A percentile compares a stretch with the other conserved stretches of the same genome.
Evolutionary conservation across 2,113 vertebrate genomes (phyloP).

Genomic region (Centropristis striata): DNA sequence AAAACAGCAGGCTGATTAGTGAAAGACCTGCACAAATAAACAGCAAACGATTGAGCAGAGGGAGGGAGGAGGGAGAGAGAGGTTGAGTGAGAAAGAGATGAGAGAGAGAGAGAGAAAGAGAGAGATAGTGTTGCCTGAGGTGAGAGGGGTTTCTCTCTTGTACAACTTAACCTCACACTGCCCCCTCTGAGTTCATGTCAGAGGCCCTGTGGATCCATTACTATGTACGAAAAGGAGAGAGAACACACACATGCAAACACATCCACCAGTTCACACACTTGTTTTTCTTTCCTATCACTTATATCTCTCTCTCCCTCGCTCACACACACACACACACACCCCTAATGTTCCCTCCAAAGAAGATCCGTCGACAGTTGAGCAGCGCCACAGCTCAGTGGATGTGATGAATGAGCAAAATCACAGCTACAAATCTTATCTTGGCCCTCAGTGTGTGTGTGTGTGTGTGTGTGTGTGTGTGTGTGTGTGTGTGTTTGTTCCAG

Average conservation of each 20-base stretch:
- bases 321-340: conserved; percentile 7
- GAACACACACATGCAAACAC: conserved; percentile 6
- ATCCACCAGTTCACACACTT: conserved; percentile 23
- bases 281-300: conserved; percentile 33
- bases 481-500: conserved; percentile 36
- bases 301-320: background rate
- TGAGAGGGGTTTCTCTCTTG: conserved; percentile 32
- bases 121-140: conserved; percentile 39
- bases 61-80: background rate
- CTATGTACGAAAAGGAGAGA: conserved; percentile 20
- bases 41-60: conserved; percentile 31
- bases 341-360: background rate
- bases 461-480: conserved; percentile 16
- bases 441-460: background rate
- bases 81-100: background rate
- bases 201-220: conserved; percentile 48
- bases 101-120: conserved; percentile 4
- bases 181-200: conserved; percentile 35
- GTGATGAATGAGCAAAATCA: conserved; percentile 63
- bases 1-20: conserved; percentile 68
- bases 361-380: conserved; percentile 7
- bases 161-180: conserved; percentile 60
- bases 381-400: conserved; percentile 29
- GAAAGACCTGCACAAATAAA: conserved; percentile 67
- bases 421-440: conserved; percentile 53